phyloP scores from a whole-genome alignment of 2,888 invertebrate genomes.

The Chymomyza amoena region DNA sequence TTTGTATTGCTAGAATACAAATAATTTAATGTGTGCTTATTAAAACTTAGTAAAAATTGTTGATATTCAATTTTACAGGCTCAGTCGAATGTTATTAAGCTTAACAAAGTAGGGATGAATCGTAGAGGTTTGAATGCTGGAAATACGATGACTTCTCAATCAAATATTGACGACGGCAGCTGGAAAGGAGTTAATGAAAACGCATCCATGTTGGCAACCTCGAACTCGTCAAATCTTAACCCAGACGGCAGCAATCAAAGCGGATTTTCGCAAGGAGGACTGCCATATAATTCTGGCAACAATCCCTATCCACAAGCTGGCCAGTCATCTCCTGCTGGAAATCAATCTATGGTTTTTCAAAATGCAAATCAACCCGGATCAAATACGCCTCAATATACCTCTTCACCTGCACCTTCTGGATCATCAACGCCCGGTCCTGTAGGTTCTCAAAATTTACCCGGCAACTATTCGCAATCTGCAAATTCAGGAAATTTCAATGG shows the following conservation, averaged over 20 bases:
- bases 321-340: slow-evolving; percentile 87
- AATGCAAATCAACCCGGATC: slow-evolving; percentile 87
- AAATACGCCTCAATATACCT: slow-evolving; percentile 90
- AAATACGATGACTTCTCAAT: slow-evolving; percentile 84
- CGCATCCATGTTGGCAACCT: slow-evolving; percentile 81
- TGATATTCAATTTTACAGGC: slow-evolving; percentile 44
- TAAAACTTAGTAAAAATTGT: not conserved
- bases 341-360: slow-evolving; percentile 82
- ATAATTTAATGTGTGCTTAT: slow-evolving; percentile 2
- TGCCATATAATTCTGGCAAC: slow-evolving; percentile 80
- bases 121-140: slow-evolving; percentile 83
- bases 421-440: slow-evolving; percentile 90
- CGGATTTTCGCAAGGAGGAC: slow-evolving; percentile 81
- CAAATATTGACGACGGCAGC: slow-evolving; percentile 88
- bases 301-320: slow-evolving; percentile 85
- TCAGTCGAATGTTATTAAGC: slow-evolving; percentile 43
- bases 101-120: slow-evolving; percentile 85
- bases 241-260: slow-evolving; percentile 83
- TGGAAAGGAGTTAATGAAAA: slow-evolving; percentile 91
- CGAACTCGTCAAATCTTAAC: slow-evolving; percentile 82
- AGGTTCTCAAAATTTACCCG: slow-evolving; percentile 81
- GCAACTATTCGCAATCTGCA: slow-evolving; percentile 80
- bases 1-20: slow-evolving; percentile 5
- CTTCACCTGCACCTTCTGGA: slow-evolving; percentile 90
- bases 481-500: slow-evolving; percentile 84